Evolutionary conservation across 1,140 invertebrate species (phyloP), one percentile per base, ranked within the genome.

Genomic region (Conus ventricosus): DNA sequence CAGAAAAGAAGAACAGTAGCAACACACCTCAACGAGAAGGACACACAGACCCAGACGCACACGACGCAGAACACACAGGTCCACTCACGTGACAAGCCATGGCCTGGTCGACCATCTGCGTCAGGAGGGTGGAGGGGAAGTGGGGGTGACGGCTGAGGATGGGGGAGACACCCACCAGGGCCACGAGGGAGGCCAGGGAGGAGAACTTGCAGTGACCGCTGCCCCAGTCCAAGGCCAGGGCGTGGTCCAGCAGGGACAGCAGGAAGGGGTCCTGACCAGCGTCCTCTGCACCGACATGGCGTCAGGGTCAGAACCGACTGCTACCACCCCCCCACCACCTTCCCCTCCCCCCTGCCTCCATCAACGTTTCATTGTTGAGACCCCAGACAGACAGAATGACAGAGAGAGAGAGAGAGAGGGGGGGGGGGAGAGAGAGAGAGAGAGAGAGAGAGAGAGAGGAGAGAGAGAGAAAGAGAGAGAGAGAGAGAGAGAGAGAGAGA

Each of bases 171-270:
- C 94, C 93, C 84, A 94, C 57, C 82, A 91, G 71, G 39, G 90
- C 88, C 53, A 93, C 93, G 51, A 94, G 85, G 25, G 90, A 91
- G 75, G 90, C 87, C n/a, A 95, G 84, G 11, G 93, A 90, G 76
- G 92, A 91, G 92, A 94, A 95, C 88, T 95, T 95, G 25, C 95
- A 94, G 84, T 92, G 93, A 71, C 67, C 60, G 76, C 91, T 91
- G 13, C 90, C 91, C 94, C 94, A 94, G 85, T 88, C 92, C 5
- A 93, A 90, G 60, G 91, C 84, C 67, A 92, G 86, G n/a, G 93
- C 82, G 13, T 91, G 88, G 25, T 78, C 23, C 23, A 92, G 83
- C 20, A 93, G 63, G 25, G 90, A 82, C 27, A 82, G 88, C 13
- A 94, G 60, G 86, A 94, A 93, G 27, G 55, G 53, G 63, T 93